phyloP scores from a whole-genome alignment of 1,140 invertebrate species.

The Drosophila tsacasi region DNA sequence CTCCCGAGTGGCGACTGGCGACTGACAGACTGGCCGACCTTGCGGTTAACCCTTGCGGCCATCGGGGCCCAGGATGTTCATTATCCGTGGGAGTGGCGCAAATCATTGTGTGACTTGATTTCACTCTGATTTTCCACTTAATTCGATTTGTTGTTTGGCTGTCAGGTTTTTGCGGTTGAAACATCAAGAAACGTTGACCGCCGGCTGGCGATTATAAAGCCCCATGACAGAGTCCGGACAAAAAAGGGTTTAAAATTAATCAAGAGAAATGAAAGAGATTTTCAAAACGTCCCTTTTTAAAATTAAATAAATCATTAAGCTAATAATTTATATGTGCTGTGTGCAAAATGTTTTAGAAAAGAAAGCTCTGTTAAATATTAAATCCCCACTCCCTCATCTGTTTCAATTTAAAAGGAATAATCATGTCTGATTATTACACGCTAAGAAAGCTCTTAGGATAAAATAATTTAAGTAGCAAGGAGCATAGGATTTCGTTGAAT shows the following conservation, averaged over 20 bases:
- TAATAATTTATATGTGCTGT: neutral
- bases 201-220: conserved; percentile 15
- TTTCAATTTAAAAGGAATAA: neutral
- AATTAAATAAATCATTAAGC: neutral
- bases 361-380: neutral
- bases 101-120: conserved; percentile 43
- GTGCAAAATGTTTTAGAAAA: neutral
- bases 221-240: neutral
- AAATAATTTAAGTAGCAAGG: neutral
- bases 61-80: conserved; percentile 46
- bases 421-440: too few species aligned
- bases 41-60: conserved; percentile 45
- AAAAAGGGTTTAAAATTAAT: conserved; percentile 10
- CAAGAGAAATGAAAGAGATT: neutral
- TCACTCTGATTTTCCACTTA: conserved; percentile 46
- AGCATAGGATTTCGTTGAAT: conserved; percentile 9
- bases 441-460: neutral
- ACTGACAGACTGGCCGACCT: conserved; percentile 8
- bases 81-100: conserved; percentile 43
- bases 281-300: too few species aligned
- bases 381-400: neutral
- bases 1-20: neutral
- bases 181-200: conserved; percentile 39
- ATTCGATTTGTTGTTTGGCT: conserved; percentile 42
- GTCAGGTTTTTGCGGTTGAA: conserved; percentile 37